These are phyloP conservation scores for Parazoanthus swiftii DNA, from an alignment of 92 coral and sea anemone species.

Conservation along the genomic window DNA sequence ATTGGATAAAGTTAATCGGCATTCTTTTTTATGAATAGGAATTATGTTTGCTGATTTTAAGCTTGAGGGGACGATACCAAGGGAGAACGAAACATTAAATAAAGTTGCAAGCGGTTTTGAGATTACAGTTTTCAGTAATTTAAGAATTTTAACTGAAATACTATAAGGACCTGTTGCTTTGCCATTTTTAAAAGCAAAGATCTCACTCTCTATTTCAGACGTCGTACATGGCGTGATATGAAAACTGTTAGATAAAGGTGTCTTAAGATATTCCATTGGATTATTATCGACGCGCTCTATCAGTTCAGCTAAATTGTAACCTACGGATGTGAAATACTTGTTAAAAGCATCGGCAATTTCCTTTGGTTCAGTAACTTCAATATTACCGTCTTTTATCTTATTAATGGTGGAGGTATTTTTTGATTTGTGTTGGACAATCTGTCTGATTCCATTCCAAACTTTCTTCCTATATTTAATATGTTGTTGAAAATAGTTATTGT, in stretches of 20 bases:
- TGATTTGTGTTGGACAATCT: too few species aligned
- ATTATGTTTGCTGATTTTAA: slow-evolving; percentile 38
- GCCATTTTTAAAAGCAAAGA: too few species aligned
- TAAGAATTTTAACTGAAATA: too few species aligned
- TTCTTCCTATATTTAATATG: too few species aligned
- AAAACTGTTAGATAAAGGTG: not conserved
- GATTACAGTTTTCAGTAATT: too few species aligned
- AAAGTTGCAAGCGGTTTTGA: slow-evolving; percentile 16
- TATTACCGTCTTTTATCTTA: too few species aligned
- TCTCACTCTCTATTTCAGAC: too few species aligned
- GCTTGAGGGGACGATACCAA: slow-evolving; percentile 32
- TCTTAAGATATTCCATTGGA: not conserved
- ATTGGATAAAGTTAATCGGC: slow-evolving; percentile 22
- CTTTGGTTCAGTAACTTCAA: too few species aligned
- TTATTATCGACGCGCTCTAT: slow-evolving; percentile 1
- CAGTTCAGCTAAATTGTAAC: not conserved
- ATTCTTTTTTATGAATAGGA: slow-evolving; percentile 38
- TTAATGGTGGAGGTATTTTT: too few species aligned
- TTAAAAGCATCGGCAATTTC: not conserved
- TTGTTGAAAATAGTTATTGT: not conserved
- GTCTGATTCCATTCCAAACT: too few species aligned
- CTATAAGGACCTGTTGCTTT: too few species aligned
- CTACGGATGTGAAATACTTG: not conserved
- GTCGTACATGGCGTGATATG: too few species aligned
- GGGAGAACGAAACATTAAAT: not conserved